phyloP scores from a whole-genome alignment of 2,888 invertebrate species.

The Pycnomerus fuliginosus region DNA sequence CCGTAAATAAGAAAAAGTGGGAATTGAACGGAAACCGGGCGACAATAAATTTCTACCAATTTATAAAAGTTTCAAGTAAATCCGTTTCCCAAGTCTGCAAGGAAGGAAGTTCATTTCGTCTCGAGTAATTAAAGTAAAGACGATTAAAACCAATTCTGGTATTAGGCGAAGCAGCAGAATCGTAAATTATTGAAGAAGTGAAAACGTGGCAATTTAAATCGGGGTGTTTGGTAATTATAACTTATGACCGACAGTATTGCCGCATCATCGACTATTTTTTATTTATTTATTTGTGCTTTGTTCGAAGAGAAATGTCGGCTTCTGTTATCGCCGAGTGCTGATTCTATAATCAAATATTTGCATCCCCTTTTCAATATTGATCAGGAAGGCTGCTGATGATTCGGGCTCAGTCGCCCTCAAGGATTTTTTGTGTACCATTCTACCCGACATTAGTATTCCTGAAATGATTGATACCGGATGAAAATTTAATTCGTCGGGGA shows the following conservation, averaged over 20 bases:
- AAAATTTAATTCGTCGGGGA: conserved; percentile 12
- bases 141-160: conserved; percentile 17
- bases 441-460: conserved; percentile 12
- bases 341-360: conserved; percentile 20
- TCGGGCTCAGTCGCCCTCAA: background rate
- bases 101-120: conserved; percentile 4
- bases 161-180: conserved; percentile 3
- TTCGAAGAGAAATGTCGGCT: background rate
- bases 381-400: conserved; percentile 5
- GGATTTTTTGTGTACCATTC: conserved; percentile 10
- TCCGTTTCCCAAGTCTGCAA: conserved; percentile 1
- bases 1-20: conserved; percentile 2
- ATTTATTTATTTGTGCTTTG: background rate
- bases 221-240: conserved; percentile 11
- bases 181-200: conserved; percentile 10
- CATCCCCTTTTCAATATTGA: conserved; percentile 20
- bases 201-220: conserved; percentile 2
- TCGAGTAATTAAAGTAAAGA: conserved; percentile 17
- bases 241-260: conserved; percentile 1
- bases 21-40: background rate
- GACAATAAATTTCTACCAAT: conserved; percentile 12
- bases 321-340: conserved; percentile 3
- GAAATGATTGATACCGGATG: conserved; percentile 16
- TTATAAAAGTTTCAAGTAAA: conserved; percentile 10
- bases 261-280: background rate